These are phyloP conservation scores for Malachius bipustulatus DNA, from an alignment of 2,888 invertebrate genomes.

Conservation along the genomic window DNA sequence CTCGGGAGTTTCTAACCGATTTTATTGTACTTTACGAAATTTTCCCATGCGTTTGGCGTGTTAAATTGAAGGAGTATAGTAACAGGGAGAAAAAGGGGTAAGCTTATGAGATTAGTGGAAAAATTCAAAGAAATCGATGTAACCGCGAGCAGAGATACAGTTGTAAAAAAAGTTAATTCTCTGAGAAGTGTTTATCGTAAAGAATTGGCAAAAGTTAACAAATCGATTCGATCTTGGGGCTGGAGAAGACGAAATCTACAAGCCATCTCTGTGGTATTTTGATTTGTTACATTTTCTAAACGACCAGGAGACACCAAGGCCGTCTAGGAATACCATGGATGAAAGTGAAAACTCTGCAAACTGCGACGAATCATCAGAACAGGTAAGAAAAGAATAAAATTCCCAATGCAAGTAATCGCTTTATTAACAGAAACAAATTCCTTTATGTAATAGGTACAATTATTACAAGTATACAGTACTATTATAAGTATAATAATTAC, in stretches of 20 bases:
- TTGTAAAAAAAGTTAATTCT: conserved; percentile 15
- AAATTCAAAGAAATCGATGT: conserved; percentile 15
- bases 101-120: conserved; percentile 14
- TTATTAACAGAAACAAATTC: no score
- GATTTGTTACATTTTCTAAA: conserved; percentile 7
- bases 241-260: conserved; percentile 10
- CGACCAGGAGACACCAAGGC: conserved; percentile 9
- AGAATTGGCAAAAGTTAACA: conserved; percentile 10
- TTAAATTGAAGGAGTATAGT: conserved; percentile 12
- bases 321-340: no score
- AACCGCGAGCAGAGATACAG: conserved; percentile 15
- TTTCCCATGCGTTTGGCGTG: conserved; percentile 12
- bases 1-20: conserved; percentile 10
- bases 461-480: no score
- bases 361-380: no score
- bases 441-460: no score
- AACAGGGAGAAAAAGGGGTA: conserved; percentile 13
- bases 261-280: conserved; percentile 10
- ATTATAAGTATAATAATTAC: no score
- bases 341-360: no score
- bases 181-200: conserved; percentile 14
- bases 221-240: conserved; percentile 11
- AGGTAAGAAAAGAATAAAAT: no score
- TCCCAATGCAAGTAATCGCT: no score
- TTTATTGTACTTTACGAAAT: conserved; percentile 7